phyloP scores from a whole-genome alignment of 2,888 invertebrate species.

The Rhogogaster chlorosoma region DNA sequence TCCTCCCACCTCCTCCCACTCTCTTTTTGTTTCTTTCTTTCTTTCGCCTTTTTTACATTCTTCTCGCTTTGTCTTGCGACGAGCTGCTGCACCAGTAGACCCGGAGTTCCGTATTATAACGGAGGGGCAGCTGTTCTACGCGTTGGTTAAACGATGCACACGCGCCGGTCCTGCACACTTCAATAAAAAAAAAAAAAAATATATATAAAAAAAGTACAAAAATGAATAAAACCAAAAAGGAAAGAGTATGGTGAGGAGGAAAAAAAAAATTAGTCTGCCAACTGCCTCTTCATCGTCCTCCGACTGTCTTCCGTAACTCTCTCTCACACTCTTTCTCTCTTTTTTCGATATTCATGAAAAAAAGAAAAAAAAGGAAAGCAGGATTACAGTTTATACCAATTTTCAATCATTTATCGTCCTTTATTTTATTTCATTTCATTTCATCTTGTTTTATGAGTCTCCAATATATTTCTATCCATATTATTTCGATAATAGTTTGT shows the following conservation, averaged over 20 bases:
- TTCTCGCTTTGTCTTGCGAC: neutral
- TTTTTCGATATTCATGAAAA: neutral
- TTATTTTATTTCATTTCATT: neutral
- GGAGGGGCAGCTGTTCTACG: constrained; percentile 20
- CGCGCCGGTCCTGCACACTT: constrained; percentile 22
- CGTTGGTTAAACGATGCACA: constrained; percentile 16
- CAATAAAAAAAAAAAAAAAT: neutral
- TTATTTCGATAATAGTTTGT: neutral
- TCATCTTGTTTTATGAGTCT: neutral
- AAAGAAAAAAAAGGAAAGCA: neutral
- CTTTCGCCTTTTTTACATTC: neutral
- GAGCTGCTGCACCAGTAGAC: constrained; percentile 1
- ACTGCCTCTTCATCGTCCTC: constrained; percentile 30
- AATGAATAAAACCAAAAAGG: neutral
- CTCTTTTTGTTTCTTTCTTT: neutral
- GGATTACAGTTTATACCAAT: too few relatives aligned
- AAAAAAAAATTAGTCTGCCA: constrained; percentile 29
- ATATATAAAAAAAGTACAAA: neutral
- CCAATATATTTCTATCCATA: neutral
- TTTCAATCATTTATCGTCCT: too few relatives aligned
- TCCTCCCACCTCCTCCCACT: neutral
- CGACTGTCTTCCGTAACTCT: constrained; percentile 9
- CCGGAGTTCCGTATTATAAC: constrained; percentile 37
- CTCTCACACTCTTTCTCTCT: neutral
- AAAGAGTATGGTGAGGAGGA: neutral